Evolutionary conservation across 2,113 vertebrate species (phyloP), one percentile per base, ranked within the genome.

Genomic region (Chunga burmeisteri): DNA sequence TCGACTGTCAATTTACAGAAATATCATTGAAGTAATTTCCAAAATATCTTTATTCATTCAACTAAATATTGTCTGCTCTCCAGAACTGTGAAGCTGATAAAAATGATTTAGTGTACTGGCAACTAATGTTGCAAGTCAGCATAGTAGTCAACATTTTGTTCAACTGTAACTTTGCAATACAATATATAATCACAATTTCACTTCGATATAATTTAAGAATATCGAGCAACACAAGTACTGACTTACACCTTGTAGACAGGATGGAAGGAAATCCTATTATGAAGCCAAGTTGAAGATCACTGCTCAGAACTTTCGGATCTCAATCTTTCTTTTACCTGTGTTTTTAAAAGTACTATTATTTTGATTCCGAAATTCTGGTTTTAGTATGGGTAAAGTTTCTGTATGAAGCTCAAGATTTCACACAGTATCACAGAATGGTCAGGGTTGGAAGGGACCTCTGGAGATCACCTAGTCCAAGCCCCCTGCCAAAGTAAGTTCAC

Each of bases 1-100:
- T 74, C 68, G 84, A 77, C 25, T 84, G n/a, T 67, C 61, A 47
- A n/a, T 86, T 94, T 94, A 93, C 65, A 91, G 68, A 96, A 96
- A 93, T 93, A 87, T 68, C 38, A 74, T n/a, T 81, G 65, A 91
- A 94, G 25, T 86, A 84, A 84, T 78, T 96, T 93, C 77, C 55
- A 91, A 84, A 91, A 86, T 93, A 44, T 50, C 80, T 86, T 82
- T 66, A 46, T 92, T 86, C 25, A 78, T 67, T 91, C 42, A 89
- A 38, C 56, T 89, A 74, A 81, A 91, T 74, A 44, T 63, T 86
- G 38, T 71, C 59, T 84, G 6, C 71, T 87, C 22, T 81, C 30
- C 23, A 78, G 44, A 95, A 81, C 2, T 55, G 16, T 91, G 53
- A 92, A 53, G 38, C 16, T 81, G 65, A 74, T 83, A 89, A 95